Evolutionary conservation across 2,113 vertebrate genomes (phyloP).

Genomic region (Clarias magur): DNA sequence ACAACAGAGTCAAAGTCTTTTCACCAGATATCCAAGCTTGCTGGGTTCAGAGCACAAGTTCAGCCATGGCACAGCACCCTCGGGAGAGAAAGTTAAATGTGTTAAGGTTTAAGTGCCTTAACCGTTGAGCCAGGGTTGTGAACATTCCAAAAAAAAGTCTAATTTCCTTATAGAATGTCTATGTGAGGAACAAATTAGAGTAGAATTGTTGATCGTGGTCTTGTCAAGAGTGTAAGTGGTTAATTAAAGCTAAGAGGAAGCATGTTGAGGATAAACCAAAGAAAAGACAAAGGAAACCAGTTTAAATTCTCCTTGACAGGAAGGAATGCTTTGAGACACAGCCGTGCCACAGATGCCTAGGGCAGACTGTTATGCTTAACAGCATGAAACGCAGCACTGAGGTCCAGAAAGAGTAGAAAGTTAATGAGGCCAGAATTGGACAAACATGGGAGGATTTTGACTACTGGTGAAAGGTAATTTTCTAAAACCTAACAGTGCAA

Average conservation of each 20-base stretch:
- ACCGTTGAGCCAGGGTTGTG: background rate
- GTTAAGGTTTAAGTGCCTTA: background rate
- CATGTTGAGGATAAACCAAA: background rate
- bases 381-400: background rate
- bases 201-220: background rate
- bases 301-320: background rate
- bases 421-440: background rate
- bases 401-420: background rate
- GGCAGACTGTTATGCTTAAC: background rate
- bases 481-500: background rate
- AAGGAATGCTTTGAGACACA: background rate
- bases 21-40: background rate
- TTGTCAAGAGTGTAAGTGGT: background rate
- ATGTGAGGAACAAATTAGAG: background rate
- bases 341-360: slow-evolving; percentile 11
- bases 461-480: background rate
- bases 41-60: background rate
- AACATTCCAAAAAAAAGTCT: background rate
- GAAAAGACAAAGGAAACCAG: background rate
- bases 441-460: background rate
- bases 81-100: background rate
- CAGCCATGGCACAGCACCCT: background rate
- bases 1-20: background rate
- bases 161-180: background rate
- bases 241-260: background rate